These are phyloP conservation scores for Cynopterus brachyotis DNA, from an alignment of 2,113 vertebrate genomes.

Conservation along the genomic window DNA sequence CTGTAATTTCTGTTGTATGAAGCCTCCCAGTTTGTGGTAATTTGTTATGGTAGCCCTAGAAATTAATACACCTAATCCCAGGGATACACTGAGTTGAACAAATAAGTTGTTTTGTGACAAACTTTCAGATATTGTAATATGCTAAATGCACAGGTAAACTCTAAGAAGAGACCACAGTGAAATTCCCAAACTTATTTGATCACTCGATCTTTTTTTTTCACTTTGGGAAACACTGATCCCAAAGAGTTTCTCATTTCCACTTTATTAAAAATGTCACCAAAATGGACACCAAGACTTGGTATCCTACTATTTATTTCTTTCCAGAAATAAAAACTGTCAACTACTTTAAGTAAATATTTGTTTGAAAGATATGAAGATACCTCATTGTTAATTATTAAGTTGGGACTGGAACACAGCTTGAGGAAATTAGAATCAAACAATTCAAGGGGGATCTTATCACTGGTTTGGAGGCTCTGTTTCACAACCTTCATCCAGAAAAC, in stretches of 20 bases:
- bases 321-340: not conserved
- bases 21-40: not conserved
- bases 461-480: not conserved
- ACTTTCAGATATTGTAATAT: not conserved
- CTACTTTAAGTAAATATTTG: not conserved
- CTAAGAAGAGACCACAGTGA: not conserved
- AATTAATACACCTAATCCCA: not conserved
- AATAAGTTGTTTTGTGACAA: not conserved
- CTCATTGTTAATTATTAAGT: not conserved
- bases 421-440: not conserved
- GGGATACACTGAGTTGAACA: not conserved
- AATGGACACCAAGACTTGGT: not conserved
- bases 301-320: not conserved
- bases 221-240: not conserved
- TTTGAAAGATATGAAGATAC: not conserved
- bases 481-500: not conserved
- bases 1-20: not conserved
- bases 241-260: not conserved
- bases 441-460: not conserved
- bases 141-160: not conserved
- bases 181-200: not conserved
- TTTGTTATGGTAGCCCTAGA: not conserved
- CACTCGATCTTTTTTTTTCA: not conserved
- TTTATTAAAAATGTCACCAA: not conserved
- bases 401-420: not conserved